Evolutionary conservation across 2,888 invertebrate genomes (phyloP).

Genomic region (Hemicrepidius hirtus): DNA sequence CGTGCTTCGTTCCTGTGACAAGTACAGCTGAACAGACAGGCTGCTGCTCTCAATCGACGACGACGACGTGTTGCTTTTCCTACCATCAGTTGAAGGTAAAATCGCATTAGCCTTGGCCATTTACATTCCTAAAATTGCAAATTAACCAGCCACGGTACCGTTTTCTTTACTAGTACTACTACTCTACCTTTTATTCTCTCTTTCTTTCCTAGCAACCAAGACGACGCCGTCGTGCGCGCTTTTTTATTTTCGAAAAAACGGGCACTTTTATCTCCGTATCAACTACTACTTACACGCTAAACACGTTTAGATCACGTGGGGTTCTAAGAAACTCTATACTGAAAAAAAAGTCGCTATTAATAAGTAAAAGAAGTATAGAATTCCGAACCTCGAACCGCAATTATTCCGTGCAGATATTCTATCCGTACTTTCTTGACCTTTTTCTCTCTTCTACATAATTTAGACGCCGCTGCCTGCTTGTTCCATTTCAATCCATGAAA

Average conservation of each 20-base stretch:
- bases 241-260: background rate
- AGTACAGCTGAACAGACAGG: constrained; percentile 41
- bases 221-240: background rate
- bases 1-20: constrained; percentile 40
- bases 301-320: constrained; percentile 45
- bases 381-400: constrained; percentile 41
- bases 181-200: constrained; percentile 25
- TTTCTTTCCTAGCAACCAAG: background rate
- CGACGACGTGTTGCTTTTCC: constrained; percentile 46
- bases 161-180: constrained; percentile 47
- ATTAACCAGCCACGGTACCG: constrained; percentile 44
- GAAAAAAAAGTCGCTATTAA: constrained; percentile 37
- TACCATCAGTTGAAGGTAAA: constrained; percentile 54
- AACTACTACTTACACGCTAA: constrained; percentile 35
- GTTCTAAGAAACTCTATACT: constrained; percentile 35
- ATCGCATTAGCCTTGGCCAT: constrained; percentile 48
- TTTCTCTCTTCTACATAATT: constrained; percentile 35
- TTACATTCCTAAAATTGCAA: constrained; percentile 52
- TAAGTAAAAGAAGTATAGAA: constrained; percentile 41
- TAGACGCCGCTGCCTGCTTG: constrained; percentile 4
- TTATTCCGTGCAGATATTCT: constrained; percentile 43
- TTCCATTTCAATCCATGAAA: background rate
- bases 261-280: constrained; percentile 10
- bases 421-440: constrained; percentile 47
- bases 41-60: constrained; percentile 3